These are phyloP conservation scores for Trachurus trachurus DNA, from an alignment of 2,797 vertebrate genomes.

Conservation along the genomic window DNA sequence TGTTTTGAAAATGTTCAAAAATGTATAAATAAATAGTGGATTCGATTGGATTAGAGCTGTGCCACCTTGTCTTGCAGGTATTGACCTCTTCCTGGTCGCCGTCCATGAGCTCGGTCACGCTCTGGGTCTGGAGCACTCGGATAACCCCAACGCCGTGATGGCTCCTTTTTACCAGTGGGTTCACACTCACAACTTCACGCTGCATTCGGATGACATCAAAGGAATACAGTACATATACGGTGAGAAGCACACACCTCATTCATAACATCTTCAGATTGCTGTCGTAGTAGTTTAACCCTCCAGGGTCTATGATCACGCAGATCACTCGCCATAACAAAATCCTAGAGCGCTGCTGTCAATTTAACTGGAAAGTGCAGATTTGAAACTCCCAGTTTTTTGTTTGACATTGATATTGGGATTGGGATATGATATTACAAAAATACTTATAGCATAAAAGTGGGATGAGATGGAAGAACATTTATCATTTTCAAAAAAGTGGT, in stretches of 20 bases:
- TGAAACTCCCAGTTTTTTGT: too few species aligned
- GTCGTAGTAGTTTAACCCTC: background rate
- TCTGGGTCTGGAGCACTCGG: slow-evolving; percentile 95
- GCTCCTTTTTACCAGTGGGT: slow-evolving; percentile 97
- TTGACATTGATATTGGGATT: too few species aligned
- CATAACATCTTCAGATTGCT: background rate
- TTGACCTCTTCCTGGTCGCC: slow-evolving; percentile 96
- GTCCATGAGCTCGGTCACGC: slow-evolving; percentile 97
- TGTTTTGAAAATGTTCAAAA: too few species aligned
- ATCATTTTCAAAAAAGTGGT: too few species aligned
- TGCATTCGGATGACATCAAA: slow-evolving; percentile 91
- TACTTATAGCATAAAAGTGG: too few species aligned
- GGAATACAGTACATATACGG: slow-evolving; percentile 97
- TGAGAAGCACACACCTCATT: slow-evolving; percentile 72
- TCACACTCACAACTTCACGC: slow-evolving; percentile 91
- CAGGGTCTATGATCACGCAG: too few species aligned
- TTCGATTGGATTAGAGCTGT: background rate
- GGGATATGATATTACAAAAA: too few species aligned
- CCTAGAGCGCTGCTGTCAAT: too few species aligned
- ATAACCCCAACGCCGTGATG: slow-evolving; percentile 93
- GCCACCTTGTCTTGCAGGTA: slow-evolving; percentile 72
- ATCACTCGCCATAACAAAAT: too few species aligned
- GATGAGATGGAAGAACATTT: too few species aligned
- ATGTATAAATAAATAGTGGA: too few species aligned
- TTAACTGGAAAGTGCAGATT: too few species aligned